Percentiles rank a stretch among this genome's conserved stretches.
phyloP scores from a whole-genome alignment of 2,113 vertebrate species.

The Sturnira hondurensis region DNA sequence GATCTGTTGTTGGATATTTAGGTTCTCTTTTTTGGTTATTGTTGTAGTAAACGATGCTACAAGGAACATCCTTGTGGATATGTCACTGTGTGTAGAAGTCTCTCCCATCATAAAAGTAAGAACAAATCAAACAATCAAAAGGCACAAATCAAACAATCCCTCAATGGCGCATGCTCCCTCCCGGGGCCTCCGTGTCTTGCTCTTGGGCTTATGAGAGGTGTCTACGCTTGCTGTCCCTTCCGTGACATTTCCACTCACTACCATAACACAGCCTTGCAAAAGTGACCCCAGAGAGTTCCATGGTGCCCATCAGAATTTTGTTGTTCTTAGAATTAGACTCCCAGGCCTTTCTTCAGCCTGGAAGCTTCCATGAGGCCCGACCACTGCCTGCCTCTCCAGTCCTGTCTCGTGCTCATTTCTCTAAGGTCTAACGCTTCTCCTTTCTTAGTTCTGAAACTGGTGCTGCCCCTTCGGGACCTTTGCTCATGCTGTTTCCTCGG shows the following conservation, averaged over 20 bases:
- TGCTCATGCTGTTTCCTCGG: constrained; percentile 10
- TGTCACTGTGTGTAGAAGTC: not conserved
- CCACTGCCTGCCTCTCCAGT: not conserved
- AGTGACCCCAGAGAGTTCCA: not conserved
- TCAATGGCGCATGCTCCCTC: not conserved
- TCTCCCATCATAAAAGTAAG: not conserved
- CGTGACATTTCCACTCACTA: not conserved
- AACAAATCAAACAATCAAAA: not conserved
- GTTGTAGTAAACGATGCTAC: not conserved
- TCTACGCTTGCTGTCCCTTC: not conserved
- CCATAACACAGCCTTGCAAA: not conserved
- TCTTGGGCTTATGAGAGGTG: not conserved
- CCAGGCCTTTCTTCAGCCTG: not conserved
- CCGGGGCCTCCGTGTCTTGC: not conserved
- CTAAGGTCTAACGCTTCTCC: not conserved
- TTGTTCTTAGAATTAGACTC: not conserved
- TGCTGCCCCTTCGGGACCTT: not conserved
- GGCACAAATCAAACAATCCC: not conserved
- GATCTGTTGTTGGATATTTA: not conserved
- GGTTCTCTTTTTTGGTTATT: not conserved
- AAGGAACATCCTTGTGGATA: not conserved
- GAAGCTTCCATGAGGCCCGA: not conserved
- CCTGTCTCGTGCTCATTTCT: not conserved
- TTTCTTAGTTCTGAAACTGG: not conserved
- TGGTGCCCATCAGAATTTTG: not conserved